These are phyloP conservation scores for Metridium senile DNA, from an alignment of 92 coral and sea anemone genomes.

Conservation along the genomic window DNA sequence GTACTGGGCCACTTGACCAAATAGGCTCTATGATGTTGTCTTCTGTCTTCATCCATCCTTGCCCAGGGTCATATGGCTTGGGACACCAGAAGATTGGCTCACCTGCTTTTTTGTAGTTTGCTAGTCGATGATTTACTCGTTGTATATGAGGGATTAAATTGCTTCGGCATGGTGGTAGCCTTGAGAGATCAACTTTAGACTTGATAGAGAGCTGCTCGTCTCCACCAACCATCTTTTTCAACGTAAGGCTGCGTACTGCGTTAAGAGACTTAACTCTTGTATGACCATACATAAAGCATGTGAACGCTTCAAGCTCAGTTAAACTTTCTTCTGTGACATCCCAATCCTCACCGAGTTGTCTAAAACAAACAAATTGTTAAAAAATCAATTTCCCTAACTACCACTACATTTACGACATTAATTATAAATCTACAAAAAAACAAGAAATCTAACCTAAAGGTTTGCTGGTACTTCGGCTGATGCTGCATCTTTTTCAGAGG, in stretches of 20 bases:
- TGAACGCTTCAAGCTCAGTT: constrained; percentile 21
- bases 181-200: constrained; percentile 16
- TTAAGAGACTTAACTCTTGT: constrained; percentile 15
- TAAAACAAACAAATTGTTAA: too few relatives aligned
- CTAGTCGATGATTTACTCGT: constrained; percentile 47
- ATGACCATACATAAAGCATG: constrained; percentile 44
- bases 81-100: constrained; percentile 41
- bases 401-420: too few relatives aligned
- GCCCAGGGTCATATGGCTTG: constrained; percentile 31
- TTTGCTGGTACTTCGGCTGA: constrained; percentile 22
- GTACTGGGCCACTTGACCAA: constrained; percentile 45
- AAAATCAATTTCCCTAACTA: too few relatives aligned
- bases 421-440: not conserved
- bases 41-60: constrained; percentile 44
- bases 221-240: constrained; percentile 22
- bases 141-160: constrained; percentile 42
- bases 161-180: constrained; percentile 61
- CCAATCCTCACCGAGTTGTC: constrained; percentile 25
- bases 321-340: not conserved
- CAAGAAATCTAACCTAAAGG: not conserved
- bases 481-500: constrained; percentile 35
- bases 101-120: constrained; percentile 48
- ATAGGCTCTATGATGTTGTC: constrained; percentile 49
- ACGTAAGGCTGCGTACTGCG: not conserved
- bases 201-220: constrained; percentile 17